These are phyloP conservation scores for Bradypodion ventrale DNA, from an alignment of 2,797 vertebrate genomes.

Conservation along the genomic window DNA sequence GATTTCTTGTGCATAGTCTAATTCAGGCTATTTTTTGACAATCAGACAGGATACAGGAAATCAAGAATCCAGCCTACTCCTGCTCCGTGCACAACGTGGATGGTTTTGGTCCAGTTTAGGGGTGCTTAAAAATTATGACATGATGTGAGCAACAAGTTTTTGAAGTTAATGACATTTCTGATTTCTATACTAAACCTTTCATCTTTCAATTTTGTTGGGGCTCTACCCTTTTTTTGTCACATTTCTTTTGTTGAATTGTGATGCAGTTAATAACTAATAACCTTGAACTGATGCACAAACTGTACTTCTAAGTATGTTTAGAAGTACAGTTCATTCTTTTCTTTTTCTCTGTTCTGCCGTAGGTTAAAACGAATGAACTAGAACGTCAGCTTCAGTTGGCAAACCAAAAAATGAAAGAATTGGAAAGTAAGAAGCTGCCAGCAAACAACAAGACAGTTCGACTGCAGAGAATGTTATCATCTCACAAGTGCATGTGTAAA, in stretches of 20 bases:
- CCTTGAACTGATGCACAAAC: slow-evolving; percentile 8
- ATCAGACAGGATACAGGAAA: too few relatives aligned
- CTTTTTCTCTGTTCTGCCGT: slow-evolving; percentile 1
- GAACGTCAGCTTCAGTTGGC: slow-evolving; percentile 62
- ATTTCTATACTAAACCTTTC: not conserved
- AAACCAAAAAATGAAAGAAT: slow-evolving; percentile 60
- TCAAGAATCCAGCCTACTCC: too few relatives aligned
- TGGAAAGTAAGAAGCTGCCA: slow-evolving; percentile 60
- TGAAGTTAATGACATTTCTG: not conserved
- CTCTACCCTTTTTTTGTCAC: not conserved
- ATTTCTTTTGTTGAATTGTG: slow-evolving; percentile 5
- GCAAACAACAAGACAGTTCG: slow-evolving; percentile 38
- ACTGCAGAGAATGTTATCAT: slow-evolving; percentile 30
- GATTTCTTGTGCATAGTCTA: too few relatives aligned
- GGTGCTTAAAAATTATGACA: too few relatives aligned
- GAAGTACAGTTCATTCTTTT: not conserved
- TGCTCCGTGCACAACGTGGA: too few relatives aligned
- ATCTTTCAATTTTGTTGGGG: not conserved
- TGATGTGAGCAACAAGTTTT: too few relatives aligned
- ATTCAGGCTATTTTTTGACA: too few relatives aligned
- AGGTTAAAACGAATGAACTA: slow-evolving; percentile 66
- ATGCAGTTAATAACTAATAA: not conserved
- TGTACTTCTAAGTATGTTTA: slow-evolving; percentile 15
- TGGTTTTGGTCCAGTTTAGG: too few relatives aligned
- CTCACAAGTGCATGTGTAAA: slow-evolving; percentile 32